Conservation (phyloP, 2,113 vertebrate species). For the Reinhardtius hippoglossoides region DNA sequence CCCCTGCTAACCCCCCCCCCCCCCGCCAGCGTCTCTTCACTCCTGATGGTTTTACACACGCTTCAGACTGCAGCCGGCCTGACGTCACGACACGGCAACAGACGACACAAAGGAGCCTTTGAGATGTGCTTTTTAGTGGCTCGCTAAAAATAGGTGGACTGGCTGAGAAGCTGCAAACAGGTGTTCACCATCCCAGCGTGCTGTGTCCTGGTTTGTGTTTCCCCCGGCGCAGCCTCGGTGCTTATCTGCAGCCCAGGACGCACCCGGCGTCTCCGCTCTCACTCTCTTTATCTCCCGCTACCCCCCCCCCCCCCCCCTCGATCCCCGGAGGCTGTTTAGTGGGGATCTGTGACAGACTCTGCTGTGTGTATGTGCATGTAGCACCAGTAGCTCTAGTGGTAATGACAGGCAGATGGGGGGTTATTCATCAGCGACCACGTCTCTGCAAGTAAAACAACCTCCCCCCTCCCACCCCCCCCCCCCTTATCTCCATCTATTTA, state of each 20-base stretch:
- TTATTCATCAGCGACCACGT: slow-evolving; percentile 68
- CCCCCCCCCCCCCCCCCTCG: not conserved
- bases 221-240: not conserved
- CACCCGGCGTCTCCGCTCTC: slow-evolving; percentile 35
- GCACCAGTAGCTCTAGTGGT: slow-evolving; percentile 48
- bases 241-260: slow-evolving; percentile 45
- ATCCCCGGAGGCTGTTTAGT: slow-evolving; percentile 59
- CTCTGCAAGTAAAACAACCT: slow-evolving; percentile 60
- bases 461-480: not conserved
- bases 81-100: slow-evolving; percentile 4
- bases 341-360: slow-evolving; percentile 62
- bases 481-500: slow-evolving; percentile 22
- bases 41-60: not conserved
- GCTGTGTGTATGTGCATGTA: slow-evolving; percentile 28
- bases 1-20: not conserved
- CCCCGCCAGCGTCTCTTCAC: not conserved
- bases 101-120: slow-evolving; percentile 27
- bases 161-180: slow-evolving; percentile 36
- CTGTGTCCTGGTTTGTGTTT: slow-evolving; percentile 52
- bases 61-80: not conserved
- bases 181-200: slow-evolving; percentile 56
- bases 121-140: slow-evolving; percentile 20
- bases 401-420: slow-evolving; percentile 66
- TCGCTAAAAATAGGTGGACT: slow-evolving; percentile 45
- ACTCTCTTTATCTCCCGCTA: slow-evolving; percentile 30